phyloP scores from a whole-genome alignment of 2,113 vertebrate genomes.

The Odontesthes bonariensis region DNA sequence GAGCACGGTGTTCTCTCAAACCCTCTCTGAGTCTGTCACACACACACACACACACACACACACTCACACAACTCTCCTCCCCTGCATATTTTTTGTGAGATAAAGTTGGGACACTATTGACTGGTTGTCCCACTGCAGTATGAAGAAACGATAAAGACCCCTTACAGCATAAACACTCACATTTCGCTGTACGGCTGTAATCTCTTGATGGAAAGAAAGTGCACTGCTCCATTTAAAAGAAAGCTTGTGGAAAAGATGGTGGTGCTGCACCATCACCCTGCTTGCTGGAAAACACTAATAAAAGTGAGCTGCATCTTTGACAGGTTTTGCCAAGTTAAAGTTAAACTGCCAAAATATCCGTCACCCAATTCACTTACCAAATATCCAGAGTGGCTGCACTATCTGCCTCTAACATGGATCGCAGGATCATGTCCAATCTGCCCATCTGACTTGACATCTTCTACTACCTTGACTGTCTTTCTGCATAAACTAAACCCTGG shows the following conservation, averaged over 20 bases:
- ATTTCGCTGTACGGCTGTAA: conserved; percentile 6
- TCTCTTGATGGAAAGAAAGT: conserved; percentile 22
- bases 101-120: conserved; percentile 36
- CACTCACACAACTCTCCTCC: conserved; percentile 17
- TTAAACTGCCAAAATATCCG: background rate
- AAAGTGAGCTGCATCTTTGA: background rate
- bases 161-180: conserved; percentile 26
- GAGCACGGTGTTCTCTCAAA: conserved; percentile 61
- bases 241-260: background rate
- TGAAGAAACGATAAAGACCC: conserved; percentile 42
- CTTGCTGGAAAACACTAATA: background rate
- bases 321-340: background rate
- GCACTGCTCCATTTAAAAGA: background rate
- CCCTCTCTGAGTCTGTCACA: conserved; percentile 37
- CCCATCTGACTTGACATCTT: background rate
- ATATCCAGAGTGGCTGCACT: no score
- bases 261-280: background rate
- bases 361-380: background rate
- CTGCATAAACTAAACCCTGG: background rate
- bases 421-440: background rate
- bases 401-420: background rate
- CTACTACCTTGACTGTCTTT: no score
- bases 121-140: conserved; percentile 37
- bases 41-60: conserved; percentile 4
- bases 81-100: conserved; percentile 35